Evolutionary conservation across 2,888 invertebrate genomes (phyloP), one percentile per base, ranked within the genome.

Genomic region (Lasioglossum figueresi): DNA sequence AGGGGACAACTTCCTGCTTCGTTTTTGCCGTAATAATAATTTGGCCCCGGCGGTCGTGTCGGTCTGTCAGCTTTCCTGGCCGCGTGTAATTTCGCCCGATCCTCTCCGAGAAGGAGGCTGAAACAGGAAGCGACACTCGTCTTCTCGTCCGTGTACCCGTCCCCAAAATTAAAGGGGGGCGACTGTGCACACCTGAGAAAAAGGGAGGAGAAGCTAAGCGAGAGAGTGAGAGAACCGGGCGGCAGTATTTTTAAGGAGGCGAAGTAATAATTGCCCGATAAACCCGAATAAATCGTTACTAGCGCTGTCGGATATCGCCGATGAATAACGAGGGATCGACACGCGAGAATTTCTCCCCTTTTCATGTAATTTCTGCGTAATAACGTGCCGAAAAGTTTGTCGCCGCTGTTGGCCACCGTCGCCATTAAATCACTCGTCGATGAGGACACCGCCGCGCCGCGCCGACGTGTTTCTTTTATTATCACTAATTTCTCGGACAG

Each of bases 11-110:
- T 91, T 90, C 91, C 88, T 88, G 91, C 88, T 88, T 86, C 66
- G 90, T 93, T 93, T 93, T 93, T 93, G 93, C 92, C 83, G 92
- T 92, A 93, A 93, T 92, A 91, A 93, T 93, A 92, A 93, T 93
- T 93, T 93, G 85, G 87, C 52, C 88, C 83, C 81, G 31, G 88
- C 88, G 87, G 80, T 71, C 73, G 79, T 76, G 56, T 66, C 77
- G 70, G 83, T 68, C 76, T 76, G 80, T 79, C 88, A 68, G 84
- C 83, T 88, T 76, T 79, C 80, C 72, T 76, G 81, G 27, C 68
- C 73, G 72, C 77, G 76, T 83, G 82, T 84, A 87, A 87, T 87
- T 87, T 87, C 77, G 76, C 37, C 37, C 79, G 76, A 73, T 78
- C 72, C 37, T 48, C 45, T 6, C 37, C 23, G 68, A 10, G 23